Evolutionary conservation across 2,888 invertebrate species (phyloP), one percentile per base, ranked within the genome.

Genomic region (Galeopsomyia nigrocyanea): DNA sequence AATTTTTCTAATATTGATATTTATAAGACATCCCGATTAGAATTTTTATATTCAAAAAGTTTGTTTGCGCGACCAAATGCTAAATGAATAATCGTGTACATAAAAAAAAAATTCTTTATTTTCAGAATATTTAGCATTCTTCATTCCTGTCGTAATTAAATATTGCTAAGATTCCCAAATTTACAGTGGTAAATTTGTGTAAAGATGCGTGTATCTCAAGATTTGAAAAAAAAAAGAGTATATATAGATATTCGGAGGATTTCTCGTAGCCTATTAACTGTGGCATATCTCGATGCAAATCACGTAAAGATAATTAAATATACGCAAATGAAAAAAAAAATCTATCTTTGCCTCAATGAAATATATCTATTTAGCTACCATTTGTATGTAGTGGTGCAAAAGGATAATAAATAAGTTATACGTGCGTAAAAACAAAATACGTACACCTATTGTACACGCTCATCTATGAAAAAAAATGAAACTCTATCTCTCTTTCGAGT

Each of bases 51-150:
- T 21, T 19, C 17, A 53, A 9, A 53, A 9, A 17, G 17, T 53
- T 19, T 53, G n/a, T 53, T 39, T 39, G 13, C 39, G 39, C 13
- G 39, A 39, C 5, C 39, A 39, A n/a, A 39, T 13, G 10, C 13
- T 39, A 13, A 39, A 39, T 13, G 39, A 39, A 73, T 49, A 16
- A 63, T 67, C 22, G 46, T 70, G 70, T 74, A 70, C 58, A 68
- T 73, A 73, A 71, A 74, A 73, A 57, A 67, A 69, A 49, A 31
- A 57, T 53, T 49, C 31, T 26, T 66, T 21, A 56, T 56, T 55
- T 68, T 73, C 21, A 61, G 58, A 63, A 26, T 68, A 68, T 72
- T 72, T 61, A 69, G 61, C 61, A 61, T 73, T 66, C 47, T 69
- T 66, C 53, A 58, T 73, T 73, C 19, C 61, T 26, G 58, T 58